A percentile compares a stretch with the other conserved stretches of the same genome.
These are phyloP conservation scores for Dendrolimus pini DNA, from an alignment of 2,888 invertebrate species.

Conservation along the genomic window DNA sequence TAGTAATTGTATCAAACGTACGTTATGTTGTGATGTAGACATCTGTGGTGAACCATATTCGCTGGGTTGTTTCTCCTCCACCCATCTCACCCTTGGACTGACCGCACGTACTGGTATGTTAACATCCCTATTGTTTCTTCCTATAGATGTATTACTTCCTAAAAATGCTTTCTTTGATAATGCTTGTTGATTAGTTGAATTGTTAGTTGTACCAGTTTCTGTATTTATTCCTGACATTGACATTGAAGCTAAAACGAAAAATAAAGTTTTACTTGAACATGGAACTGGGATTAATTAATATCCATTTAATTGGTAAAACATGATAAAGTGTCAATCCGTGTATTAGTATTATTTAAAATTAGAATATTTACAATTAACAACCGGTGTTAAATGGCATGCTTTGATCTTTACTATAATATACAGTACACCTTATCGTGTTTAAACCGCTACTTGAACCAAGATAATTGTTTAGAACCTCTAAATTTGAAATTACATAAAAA, in stretches of 20 bases:
- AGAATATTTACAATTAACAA: constrained; percentile 35
- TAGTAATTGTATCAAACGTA: constrained; percentile 26
- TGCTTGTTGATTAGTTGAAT: constrained; percentile 58
- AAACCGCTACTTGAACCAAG: constrained; percentile 25
- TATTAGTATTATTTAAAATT: constrained; percentile 36
- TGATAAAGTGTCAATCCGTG: constrained; percentile 33
- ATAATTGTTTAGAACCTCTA: constrained; percentile 10
- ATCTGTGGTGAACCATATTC: constrained; percentile 62
- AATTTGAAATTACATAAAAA: constrained; percentile 30
- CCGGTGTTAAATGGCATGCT: constrained; percentile 48
- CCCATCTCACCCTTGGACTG: constrained; percentile 70
- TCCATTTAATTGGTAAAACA: not conserved
- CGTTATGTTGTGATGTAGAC: constrained; percentile 65
- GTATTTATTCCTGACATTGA: constrained; percentile 80
- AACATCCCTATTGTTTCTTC: constrained; percentile 60
- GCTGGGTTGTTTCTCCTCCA: constrained; percentile 57
- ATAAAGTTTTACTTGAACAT: not conserved
- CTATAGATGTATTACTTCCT: constrained; percentile 70
- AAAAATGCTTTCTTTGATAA: constrained; percentile 70
- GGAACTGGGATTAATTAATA: not conserved
- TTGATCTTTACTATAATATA: constrained; percentile 14
- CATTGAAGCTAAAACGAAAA: constrained; percentile 79
- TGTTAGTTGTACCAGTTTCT: constrained; percentile 68
- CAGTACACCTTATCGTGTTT: constrained; percentile 64
- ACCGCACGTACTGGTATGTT: constrained; percentile 72